Evolutionary conservation across 2,888 invertebrate genomes (phyloP), one percentile per base, ranked within the genome.

Genomic region (Zootermopsis nevadensis): DNA sequence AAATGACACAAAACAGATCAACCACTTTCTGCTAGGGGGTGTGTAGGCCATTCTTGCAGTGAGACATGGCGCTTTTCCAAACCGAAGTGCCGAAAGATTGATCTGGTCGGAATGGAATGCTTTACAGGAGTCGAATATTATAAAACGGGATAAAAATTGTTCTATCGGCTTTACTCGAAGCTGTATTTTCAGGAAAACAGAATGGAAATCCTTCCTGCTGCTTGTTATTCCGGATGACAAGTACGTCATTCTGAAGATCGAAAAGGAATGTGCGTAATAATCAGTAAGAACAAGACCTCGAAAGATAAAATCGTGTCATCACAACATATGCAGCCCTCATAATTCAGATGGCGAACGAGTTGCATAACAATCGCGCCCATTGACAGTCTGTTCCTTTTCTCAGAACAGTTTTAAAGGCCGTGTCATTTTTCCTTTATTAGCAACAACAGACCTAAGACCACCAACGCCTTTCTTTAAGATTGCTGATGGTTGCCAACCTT

Each of bases 291-390:
- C 6, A 60, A 24, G 27, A n/a, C 27, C 27, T n/a, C 48, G 19
- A 19, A 48, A 48, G 19, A 3, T 8, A 12, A 7, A 38, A 3
- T 19, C 19, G 1, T 15, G 48, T 48, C 48, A 48, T 48, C 19
- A 48, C 48, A 19, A 3, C 15, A 19, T 3, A 24, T 60, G 60
- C 60, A 60, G 8, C 60, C 48, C 60, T 3, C 60, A 1, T 60
- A 60, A 55, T n/a, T n/a, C n/a, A 6, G n/a, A 10, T 38, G 38
- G 74, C 74, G 38, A 24, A 42, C 0, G 12, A 35, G 74, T 74
- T 74, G 74, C 74, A 74, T 74, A 74, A 38, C 35, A 74, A 33
- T n/a, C 74, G 24, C 27, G 35, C 38, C 74, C 6, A 42, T 38
- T 74, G 74, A 74, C 74, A 42, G 74, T n/a, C 33, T 19, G 60